Conservation (phyloP, 2,888 invertebrate genomes). For the Yponomeuta plumbellus region DNA sequence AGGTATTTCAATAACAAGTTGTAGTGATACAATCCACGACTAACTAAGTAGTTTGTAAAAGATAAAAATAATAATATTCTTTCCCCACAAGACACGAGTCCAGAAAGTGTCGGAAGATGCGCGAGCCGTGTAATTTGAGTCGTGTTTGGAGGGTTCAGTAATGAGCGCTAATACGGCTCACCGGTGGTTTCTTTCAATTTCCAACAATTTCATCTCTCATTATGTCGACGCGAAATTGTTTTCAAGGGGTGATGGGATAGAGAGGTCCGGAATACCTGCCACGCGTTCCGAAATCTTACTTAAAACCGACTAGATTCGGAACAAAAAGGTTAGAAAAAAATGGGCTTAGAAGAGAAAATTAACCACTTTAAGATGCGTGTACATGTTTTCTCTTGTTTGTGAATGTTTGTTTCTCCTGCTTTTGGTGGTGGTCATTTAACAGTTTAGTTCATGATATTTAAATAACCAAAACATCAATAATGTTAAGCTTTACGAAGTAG, state of each 20-base stretch:
- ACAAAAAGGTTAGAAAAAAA: not conserved
- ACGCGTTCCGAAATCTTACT: not conserved
- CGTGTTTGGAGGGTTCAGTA: constrained; percentile 33
- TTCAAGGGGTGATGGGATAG: constrained; percentile 19
- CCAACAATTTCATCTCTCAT: constrained; percentile 32
- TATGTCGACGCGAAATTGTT: constrained; percentile 33
- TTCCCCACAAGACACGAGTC: not conserved
- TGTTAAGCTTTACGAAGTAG: no score
- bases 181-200: constrained; percentile 22
- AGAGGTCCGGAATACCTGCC: not conserved
- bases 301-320: not conserved
- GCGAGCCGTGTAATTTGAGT: constrained; percentile 13
- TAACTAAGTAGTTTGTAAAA: not conserved
- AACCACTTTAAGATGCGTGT: no score
- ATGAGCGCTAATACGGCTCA: constrained; percentile 33
- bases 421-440: no score
- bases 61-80: not conserved
- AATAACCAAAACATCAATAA: no score
- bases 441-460: no score
- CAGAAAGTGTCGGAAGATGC: constrained; percentile 6
- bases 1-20: not conserved
- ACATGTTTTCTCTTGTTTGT: no score
- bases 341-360: no score
- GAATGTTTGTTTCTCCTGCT: no score
- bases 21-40: not conserved